Conservation (phyloP, 2,888 invertebrate genomes). For the Cephus spinipes region DNA sequence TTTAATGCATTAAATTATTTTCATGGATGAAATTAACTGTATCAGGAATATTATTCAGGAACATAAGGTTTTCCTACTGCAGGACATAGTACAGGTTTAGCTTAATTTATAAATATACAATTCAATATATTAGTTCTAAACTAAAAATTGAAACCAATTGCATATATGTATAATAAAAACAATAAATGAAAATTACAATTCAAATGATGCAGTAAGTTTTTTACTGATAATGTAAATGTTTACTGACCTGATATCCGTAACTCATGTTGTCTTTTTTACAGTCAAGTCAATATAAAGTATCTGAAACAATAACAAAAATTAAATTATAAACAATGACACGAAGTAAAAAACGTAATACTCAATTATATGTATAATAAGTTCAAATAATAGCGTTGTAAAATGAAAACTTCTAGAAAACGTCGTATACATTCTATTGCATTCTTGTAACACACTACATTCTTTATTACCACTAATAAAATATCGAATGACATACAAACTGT, state of each 20-base stretch:
- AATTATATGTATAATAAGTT: too few species aligned
- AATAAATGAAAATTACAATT: constrained; percentile 11
- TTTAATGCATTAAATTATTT: neutral
- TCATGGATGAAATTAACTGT: neutral
- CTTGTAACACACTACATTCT: too few species aligned
- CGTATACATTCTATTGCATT: neutral
- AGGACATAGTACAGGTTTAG: neutral
- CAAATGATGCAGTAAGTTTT: constrained; percentile 7
- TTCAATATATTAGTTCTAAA: neutral
- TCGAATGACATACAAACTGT: too few species aligned
- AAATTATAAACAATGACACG: neutral
- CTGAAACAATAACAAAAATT: neutral
- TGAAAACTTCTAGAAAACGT: neutral
- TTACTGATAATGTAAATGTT: neutral
- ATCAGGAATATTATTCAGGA: neutral
- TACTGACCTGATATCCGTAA: constrained; percentile 62
- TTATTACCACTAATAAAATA: too few species aligned
- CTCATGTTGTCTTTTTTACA: constrained; percentile 47
- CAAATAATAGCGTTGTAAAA: neutral
- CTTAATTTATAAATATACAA: neutral
- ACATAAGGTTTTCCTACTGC: neutral
- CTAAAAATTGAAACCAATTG: neutral
- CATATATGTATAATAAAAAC: constrained; percentile 14
- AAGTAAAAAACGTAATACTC: too few species aligned
- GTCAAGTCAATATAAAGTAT: neutral